Conservation (phyloP, 1,140 invertebrate species). For the Metaphire vulgaris region DNA sequence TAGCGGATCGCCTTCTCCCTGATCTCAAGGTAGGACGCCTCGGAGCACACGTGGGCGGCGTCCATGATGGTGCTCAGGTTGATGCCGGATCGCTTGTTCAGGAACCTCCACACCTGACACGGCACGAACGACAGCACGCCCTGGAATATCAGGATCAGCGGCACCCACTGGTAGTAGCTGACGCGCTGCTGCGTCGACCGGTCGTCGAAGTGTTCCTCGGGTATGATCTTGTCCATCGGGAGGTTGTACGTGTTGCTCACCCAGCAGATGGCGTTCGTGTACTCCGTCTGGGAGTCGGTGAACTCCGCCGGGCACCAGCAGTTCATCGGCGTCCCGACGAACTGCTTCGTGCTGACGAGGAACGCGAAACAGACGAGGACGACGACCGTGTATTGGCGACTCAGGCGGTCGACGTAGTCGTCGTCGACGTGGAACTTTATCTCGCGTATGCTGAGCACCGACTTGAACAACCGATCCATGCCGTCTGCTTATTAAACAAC, state of each 20-base stretch:
- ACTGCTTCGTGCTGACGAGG: too few relatives aligned
- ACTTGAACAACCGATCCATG: conserved; percentile 32
- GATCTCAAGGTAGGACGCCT: conserved; percentile 36
- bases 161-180: conserved; percentile 31
- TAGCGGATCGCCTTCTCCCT: conserved; percentile 44
- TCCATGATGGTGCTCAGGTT: conserved; percentile 35
- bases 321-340: conserved; percentile 54
- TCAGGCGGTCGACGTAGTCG: too few relatives aligned
- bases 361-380: conserved; percentile 51
- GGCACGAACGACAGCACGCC: conserved; percentile 57
- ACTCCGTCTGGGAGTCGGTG: conserved; percentile 41
- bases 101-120: conserved; percentile 57
- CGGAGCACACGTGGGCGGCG: conserved; percentile 29
- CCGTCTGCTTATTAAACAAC: not conserved
- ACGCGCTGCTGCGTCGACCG: conserved; percentile 11
- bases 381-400: conserved; percentile 54
- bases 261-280: conserved; percentile 53
- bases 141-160: conserved; percentile 55
- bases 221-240: conserved; percentile 52
- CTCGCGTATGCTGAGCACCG: conserved; percentile 27
- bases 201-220: conserved; percentile 21
- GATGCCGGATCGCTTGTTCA: conserved; percentile 54
- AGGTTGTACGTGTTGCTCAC: conserved; percentile 54
- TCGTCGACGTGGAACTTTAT: conserved; percentile 24
- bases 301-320: conserved; percentile 45